Evolutionary conservation across 2,113 vertebrate genomes (phyloP).

Genomic region (Megatriorchis doriae): DNA sequence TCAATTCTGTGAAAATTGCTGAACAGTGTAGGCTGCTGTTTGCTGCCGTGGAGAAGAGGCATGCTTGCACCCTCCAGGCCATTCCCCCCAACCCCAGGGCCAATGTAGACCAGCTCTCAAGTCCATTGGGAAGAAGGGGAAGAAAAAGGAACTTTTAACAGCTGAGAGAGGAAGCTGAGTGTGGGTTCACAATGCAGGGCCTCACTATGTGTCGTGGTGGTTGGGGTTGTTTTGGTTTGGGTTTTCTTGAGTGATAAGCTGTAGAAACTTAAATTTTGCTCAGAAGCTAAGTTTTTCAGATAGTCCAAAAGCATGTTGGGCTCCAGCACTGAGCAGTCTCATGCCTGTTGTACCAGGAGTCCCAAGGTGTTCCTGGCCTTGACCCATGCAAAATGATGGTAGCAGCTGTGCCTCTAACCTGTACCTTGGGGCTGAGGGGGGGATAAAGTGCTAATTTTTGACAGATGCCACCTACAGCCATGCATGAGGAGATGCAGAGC

Average conservation of each 20-base stretch:
- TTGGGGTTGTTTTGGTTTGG: not conserved
- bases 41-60: not conserved
- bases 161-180: not conserved
- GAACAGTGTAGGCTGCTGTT: not conserved
- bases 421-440: accelerated
- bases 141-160: not conserved
- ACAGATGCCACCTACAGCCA: no score
- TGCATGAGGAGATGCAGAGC: not conserved
- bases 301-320: not conserved
- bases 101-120: not conserved
- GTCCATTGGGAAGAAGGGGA: not conserved
- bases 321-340: not conserved
- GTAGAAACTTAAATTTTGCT: not conserved
- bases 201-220: not conserved
- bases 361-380: not conserved
- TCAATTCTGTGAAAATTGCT: not conserved
- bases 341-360: not conserved
- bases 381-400: not conserved
- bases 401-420: not conserved
- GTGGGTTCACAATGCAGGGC: not conserved
- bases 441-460: not conserved
- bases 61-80: not conserved
- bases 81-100: not conserved
- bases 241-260: not conserved
- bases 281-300: not conserved